Conservation (phyloP, 2,888 invertebrate species). For the Lithosia quadra region DNA sequence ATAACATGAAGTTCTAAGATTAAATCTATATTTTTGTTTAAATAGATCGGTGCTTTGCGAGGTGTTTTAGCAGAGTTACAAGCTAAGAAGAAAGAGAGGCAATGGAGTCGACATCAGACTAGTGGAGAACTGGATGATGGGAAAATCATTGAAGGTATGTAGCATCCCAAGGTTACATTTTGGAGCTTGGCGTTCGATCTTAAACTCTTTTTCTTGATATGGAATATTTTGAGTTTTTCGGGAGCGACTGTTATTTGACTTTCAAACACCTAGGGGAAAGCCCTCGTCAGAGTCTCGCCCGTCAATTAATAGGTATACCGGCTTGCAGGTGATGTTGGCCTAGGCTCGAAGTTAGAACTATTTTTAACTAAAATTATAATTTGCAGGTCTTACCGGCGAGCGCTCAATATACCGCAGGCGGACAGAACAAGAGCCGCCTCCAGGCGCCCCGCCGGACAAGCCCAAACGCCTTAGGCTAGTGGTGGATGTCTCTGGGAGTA, state of each 20-base stretch:
- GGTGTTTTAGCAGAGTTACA: conserved; percentile 95
- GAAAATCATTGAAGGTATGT: conserved; percentile 96
- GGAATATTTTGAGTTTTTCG: too few species aligned
- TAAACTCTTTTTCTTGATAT: not conserved
- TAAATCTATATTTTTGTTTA: conserved; percentile 15
- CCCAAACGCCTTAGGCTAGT: conserved; percentile 95
- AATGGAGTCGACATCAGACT: conserved; percentile 97
- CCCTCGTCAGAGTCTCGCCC: too few species aligned
- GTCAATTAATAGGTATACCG: too few species aligned
- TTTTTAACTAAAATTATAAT: not conserved
- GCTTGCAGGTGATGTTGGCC: too few species aligned
- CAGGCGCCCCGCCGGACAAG: conserved; percentile 94
- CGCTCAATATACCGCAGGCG: conserved; percentile 95
- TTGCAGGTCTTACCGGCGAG: conserved; percentile 94
- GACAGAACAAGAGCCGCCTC: conserved; percentile 94
- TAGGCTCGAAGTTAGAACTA: too few species aligned
- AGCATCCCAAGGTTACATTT: not conserved
- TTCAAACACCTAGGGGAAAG: too few species aligned
- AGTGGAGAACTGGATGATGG: conserved; percentile 98
- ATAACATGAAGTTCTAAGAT: too few species aligned
- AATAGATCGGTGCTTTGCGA: conserved; percentile 92
- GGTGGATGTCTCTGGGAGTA: conserved; percentile 98
- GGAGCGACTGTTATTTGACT: too few species aligned
- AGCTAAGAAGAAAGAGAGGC: conserved; percentile 97
- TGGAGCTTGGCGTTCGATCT: too few species aligned